Evolutionary conservation across 2,888 invertebrate genomes (phyloP), one percentile per base, ranked within the genome.

Genomic region (Dasypolia templi): DNA sequence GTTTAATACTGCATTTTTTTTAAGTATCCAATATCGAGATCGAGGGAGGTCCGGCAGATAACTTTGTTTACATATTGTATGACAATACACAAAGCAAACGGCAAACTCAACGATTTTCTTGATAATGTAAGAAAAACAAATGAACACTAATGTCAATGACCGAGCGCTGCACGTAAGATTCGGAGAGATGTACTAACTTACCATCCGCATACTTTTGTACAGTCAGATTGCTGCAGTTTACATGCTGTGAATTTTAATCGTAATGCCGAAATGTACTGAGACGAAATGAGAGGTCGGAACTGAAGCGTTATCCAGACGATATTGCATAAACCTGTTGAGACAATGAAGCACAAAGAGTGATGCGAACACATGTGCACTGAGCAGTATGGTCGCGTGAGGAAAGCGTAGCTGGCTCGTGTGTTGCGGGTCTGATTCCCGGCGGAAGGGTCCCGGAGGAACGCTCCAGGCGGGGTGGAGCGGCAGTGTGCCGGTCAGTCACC

Each of bases 401-500:
- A 86, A 87, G 84, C 87, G 82, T 85, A 85, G 85, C 76, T 83
- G 87, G 82, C 73, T 84, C 84, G 88, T 85, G 88, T 87, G 89
- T 86, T 88, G 90, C 90, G 93, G 94, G 94, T 93, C 94, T 89
- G 89, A 88, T 86, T 94, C 94, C 94, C 94, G 92, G 91, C 91
- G 93, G 94, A 93, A 95, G 94, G 95, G 95, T 95, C 96, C 96
- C 95, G 92, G 90, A 94, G 95, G 95, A 93, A 84, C 89, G 92
- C 87, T 92, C 92, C 93, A 87, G 92, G 94, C 94, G 95, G 95
- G 95, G 93, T 92, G 93, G 90, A 87, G 95, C 95, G 95, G 94
- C 95, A 96, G 89, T 96, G 94, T 90, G 96, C 91, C 96, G 96
- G 96, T 95, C 96, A 96, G 96, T 96, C 95, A 96, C 96, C 96